Conservation (phyloP, 2,113 vertebrate species). For the Podocnemis expansa region DNA sequence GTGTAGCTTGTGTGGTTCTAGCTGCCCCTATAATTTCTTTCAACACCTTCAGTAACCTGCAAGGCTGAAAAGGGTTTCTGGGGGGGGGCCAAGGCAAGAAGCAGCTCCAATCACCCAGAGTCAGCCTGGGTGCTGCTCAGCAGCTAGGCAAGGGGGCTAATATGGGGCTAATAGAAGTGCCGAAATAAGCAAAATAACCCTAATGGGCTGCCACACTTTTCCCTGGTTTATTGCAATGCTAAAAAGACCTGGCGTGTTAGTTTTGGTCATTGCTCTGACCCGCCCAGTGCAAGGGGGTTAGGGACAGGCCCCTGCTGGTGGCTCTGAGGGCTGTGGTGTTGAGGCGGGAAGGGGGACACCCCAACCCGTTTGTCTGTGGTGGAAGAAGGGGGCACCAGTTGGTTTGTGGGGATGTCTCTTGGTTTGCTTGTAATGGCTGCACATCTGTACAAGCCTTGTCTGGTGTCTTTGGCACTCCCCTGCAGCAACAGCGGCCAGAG, state of each 20-base stretch:
- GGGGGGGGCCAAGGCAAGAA: neutral
- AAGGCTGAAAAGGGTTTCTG: neutral
- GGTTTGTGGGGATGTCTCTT: too few species aligned
- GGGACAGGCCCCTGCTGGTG: neutral
- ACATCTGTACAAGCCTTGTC: neutral
- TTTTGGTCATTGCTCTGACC: neutral
- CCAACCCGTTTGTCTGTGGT: too few species aligned
- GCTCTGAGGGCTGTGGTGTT: rapidly evolving
- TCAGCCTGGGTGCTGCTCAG: neutral
- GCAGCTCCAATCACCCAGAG: neutral
- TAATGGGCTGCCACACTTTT: neutral
- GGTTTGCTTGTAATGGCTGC: rapidly evolving
- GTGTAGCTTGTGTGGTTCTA: neutral
- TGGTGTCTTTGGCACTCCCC: neutral
- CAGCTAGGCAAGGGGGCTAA: neutral
- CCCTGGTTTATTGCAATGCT: neutral
- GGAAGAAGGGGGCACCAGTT: too few species aligned
- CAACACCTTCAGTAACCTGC: neutral
- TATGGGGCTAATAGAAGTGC: neutral
- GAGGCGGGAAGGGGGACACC: too few species aligned
- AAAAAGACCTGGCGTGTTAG: neutral
- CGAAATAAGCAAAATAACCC: neutral
- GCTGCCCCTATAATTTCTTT: neutral
- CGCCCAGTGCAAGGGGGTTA: neutral
- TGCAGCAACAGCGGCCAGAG: neutral